Evolutionary conservation across 2,888 invertebrate species (phyloP), one percentile per base, ranked within the genome.

Genomic region (Leistus spinibarbis): DNA sequence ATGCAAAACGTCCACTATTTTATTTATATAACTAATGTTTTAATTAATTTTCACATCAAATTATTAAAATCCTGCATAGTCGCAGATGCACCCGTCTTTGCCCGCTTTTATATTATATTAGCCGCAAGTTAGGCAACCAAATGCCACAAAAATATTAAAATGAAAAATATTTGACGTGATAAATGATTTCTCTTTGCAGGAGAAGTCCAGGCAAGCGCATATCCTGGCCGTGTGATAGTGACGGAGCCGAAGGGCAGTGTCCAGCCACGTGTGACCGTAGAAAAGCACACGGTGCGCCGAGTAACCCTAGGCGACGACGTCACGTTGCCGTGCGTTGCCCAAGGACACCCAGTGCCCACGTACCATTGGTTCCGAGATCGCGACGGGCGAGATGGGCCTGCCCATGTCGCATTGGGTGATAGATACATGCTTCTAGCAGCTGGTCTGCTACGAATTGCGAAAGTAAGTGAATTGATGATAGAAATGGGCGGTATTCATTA

Each of bases 311-410:
- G 94, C 54, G 92, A 91, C 77, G 92, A 92, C 83, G 91, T 93
- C 80, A 91, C 91, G 79, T 85, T 94, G 79, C 92, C 94, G 63
- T 94, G 94, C 85, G 92, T 92, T 27, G 93, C 94, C 71, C 93
- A 94, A 85, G 94, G 93, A 78, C 92, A 92, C 89, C 94, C 94
- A 3, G 91, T 93, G 76, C 94, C 94, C 76, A 91, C 90, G 77
- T 94, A 93, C 86, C 91, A 92, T 84, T 94, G 94, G 94, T 92
- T 91, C 85, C 90, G 91, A 76, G 93, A 93, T 83, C 89, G 91
- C 79, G 91, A 91, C 81, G 92, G 92, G 3, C 60, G 60, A 76
- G 91, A 92, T 83, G 83, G 91, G 81, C 83, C 82, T 76, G 87
- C 90, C 80, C 91, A 92, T 60, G 88, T 94, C 83, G 90, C 90